Evolutionary conservation across 37 sponge, comb jelly and placozoan genomes (phyloP).

Genomic region (Petrosia ficiformis): DNA sequence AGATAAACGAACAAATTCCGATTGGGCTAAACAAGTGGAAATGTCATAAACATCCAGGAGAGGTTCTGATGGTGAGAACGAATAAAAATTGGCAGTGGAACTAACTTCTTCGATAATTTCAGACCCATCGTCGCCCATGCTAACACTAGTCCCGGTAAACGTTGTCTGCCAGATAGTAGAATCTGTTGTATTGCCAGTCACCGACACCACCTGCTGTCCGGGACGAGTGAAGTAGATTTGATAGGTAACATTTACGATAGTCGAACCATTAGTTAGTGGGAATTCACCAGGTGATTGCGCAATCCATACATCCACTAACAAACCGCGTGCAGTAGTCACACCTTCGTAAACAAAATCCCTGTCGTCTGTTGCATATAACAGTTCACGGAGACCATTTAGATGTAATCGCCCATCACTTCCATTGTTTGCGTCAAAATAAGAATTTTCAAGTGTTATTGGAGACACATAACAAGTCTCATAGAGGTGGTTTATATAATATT

Average conservation of each 20-base stretch:
- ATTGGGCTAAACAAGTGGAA: slow-evolving; percentile 11
- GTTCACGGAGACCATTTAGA: slow-evolving; percentile 2
- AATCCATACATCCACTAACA: slow-evolving; percentile 63
- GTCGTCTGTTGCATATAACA: slow-evolving; percentile 10
- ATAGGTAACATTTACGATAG: slow-evolving; percentile 18
- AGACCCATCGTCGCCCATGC: not conserved
- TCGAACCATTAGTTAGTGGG: not conserved
- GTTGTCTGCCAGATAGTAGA: slow-evolving; percentile 2
- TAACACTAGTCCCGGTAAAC: slow-evolving; percentile 15
- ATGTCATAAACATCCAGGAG: slow-evolving; percentile 48
- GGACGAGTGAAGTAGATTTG: slow-evolving; percentile 59
- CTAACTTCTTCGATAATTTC: not conserved
- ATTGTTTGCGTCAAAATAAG: not conserved
- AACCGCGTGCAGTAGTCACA: slow-evolving; percentile 40
- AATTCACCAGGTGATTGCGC: slow-evolving; percentile 19
- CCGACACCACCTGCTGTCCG: not conserved
- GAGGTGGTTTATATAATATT: slow-evolving; percentile 20
- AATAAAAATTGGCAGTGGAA: not conserved
- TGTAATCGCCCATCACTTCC: slow-evolving; percentile 1
- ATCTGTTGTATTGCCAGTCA: not conserved
- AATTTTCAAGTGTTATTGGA: not conserved
- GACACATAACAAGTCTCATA: not conserved
- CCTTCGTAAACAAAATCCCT: slow-evolving; percentile 65
- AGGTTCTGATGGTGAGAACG: slow-evolving; percentile 22
- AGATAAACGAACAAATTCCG: not conserved